Conservation (phyloP, 2,888 invertebrate species). For the Germaria angustata region DNA sequence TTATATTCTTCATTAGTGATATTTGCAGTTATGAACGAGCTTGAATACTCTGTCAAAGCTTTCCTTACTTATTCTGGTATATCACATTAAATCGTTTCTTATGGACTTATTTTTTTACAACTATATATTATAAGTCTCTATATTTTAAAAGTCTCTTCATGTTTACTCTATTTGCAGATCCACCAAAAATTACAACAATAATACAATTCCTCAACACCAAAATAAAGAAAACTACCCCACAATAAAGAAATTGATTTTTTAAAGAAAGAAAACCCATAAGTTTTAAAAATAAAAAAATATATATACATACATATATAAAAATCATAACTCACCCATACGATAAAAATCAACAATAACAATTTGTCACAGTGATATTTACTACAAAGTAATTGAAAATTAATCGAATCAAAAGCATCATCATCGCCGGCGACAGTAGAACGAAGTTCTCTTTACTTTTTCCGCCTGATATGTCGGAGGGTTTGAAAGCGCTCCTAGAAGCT, state of each 20-base stretch:
- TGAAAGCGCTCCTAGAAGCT: conserved; percentile 77
- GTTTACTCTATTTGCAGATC: conserved; percentile 53
- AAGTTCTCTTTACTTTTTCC: conserved; percentile 47
- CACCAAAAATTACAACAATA: conserved; percentile 52
- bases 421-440: neutral
- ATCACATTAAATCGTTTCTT: too few species aligned
- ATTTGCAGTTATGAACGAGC: too few species aligned
- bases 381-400: neutral
- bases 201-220: conserved; percentile 41
- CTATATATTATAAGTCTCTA: too few species aligned
- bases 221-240: conserved; percentile 49
- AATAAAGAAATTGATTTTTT: neutral
- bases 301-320: neutral
- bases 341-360: neutral
- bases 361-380: conserved; percentile 18
- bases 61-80: too few species aligned
- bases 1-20: too few species aligned
- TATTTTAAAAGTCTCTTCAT: too few species aligned
- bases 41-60: too few species aligned
- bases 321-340: neutral
- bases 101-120: too few species aligned
- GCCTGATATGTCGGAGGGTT: conserved; percentile 75
- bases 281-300: neutral
- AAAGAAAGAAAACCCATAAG: neutral
- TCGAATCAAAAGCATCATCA: conserved; percentile 3